Evolutionary conservation across 2,888 invertebrate species (phyloP), one percentile per base, ranked within the genome.

Genomic region (Argyresthia albistria): DNA sequence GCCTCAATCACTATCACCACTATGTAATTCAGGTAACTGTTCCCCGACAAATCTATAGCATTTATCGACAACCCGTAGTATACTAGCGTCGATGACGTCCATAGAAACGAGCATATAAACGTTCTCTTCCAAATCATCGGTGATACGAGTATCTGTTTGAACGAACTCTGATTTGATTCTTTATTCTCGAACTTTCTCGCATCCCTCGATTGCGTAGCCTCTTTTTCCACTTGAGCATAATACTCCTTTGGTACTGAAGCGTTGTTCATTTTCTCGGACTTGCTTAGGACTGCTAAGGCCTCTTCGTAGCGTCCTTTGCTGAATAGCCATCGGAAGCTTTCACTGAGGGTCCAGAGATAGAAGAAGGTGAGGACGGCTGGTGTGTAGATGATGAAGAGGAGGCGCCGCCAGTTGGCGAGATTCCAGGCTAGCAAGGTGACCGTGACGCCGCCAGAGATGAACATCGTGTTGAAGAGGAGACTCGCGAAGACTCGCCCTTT

Each of bases 61-160:
- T 94, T 94, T 45, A 95, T 88, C 0, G 93, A 93, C 36, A 95
- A 76, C 0, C 95, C 95, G 59, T 94, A 95, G 70, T 94, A 95
- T 8, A 95, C 92, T 54, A 95, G 88, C 4, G 93, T 92, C 54
- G 93, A 94, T 0, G 93, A 91, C 10, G 92, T 90, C 95, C 95
- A 95, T 58, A 93, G 91, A 58, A 93, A 90, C 1, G 92, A 93
- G 56, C 93, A 93, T 35, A 90, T 92, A 47, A 90, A 69, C 16
- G 92, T 69, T 56, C 93, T 80, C 39, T 90, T 76, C 66, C 91
- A 82, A 43, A 93, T 87, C 67, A 88, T 86, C 0, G 78, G 67
- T 0, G 91, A 90, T 10, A 69, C 62, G 0, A 86, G 56, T 10
- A 86, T 58, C 54, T 86, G 83, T 43, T 73, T 78, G 55, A 87